Conservation (phyloP, 1,140 invertebrate genomes). For the Drosophila pruinosa region DNA sequence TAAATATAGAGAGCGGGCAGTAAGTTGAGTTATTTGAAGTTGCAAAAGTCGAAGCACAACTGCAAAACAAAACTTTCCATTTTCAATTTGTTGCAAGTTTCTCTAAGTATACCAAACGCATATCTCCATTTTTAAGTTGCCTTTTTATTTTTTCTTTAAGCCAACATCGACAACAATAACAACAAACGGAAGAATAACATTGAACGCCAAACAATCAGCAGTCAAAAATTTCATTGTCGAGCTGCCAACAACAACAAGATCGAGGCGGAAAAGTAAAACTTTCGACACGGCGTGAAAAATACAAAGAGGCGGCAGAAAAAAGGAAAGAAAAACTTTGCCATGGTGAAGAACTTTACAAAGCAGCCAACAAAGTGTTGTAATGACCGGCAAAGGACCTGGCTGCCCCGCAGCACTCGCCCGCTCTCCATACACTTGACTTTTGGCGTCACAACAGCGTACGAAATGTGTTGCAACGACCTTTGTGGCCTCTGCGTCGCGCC, state of each 20-base stretch:
- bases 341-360: slow-evolving; percentile 63
- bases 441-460: slow-evolving; percentile 48
- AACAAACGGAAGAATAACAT: slow-evolving; percentile 65
- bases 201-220: slow-evolving; percentile 74
- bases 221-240: slow-evolving; percentile 71
- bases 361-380: slow-evolving; percentile 77
- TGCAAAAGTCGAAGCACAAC: slow-evolving; percentile 34
- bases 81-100: slow-evolving; percentile 66
- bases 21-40: slow-evolving; percentile 25
- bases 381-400: slow-evolving; percentile 45
- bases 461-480: slow-evolving; percentile 77
- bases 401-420: neutral
- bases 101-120: slow-evolving; percentile 9
- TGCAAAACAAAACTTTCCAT: slow-evolving; percentile 66
- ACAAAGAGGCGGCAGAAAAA: slow-evolving; percentile 49
- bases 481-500: slow-evolving; percentile 55
- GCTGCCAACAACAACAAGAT: slow-evolving; percentile 28
- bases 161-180: slow-evolving; percentile 15
- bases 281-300: slow-evolving; percentile 73
- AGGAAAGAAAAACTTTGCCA: slow-evolving; percentile 33
- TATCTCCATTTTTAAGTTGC: neutral
- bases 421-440: slow-evolving; percentile 53
- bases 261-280: slow-evolving; percentile 43
- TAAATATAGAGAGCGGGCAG: neutral
- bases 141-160: slow-evolving; percentile 43